Evolutionary conservation across 1,140 invertebrate genomes (phyloP).

Genomic region (Nephila pilipes): DNA sequence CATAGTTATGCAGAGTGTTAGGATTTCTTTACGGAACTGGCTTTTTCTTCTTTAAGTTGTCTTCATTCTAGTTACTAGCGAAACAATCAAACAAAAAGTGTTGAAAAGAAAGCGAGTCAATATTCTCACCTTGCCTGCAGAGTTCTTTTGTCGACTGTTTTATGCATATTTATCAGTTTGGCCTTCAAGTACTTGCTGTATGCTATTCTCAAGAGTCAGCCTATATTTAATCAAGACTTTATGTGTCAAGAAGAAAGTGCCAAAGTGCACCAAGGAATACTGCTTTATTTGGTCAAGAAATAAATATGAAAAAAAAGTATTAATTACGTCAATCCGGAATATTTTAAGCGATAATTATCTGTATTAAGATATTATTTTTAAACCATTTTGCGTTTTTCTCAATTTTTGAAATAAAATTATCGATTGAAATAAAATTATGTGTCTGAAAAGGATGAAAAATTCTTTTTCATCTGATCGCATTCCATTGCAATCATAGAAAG

Average conservation of each 20-base stretch:
- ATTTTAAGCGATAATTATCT: too few species aligned
- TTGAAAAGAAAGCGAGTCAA: slow-evolving; percentile 24
- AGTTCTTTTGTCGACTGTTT: slow-evolving; percentile 1
- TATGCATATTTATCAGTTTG: slow-evolving; percentile 43
- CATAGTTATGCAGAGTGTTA: slow-evolving; percentile 21
- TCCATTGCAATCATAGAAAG: too few species aligned
- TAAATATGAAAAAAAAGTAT: not conserved
- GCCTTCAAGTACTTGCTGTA: not conserved
- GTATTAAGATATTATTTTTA: too few species aligned
- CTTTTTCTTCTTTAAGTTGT: not conserved
- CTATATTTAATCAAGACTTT: not conserved
- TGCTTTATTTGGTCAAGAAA: not conserved
- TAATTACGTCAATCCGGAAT: too few species aligned
- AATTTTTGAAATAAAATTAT: too few species aligned
- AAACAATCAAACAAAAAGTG: not conserved
- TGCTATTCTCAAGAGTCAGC: not conserved
- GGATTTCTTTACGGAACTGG: not conserved
- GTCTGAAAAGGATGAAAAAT: too few species aligned
- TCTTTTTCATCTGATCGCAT: too few species aligned
- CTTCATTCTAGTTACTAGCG: not conserved
- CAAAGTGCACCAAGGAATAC: not conserved
- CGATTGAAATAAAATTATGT: too few species aligned
- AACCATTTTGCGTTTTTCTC: too few species aligned
- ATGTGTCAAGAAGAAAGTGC: too few species aligned
- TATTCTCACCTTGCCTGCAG: not conserved